A percentile compares a stretch with the other conserved stretches of the same genome.
Conservation (phyloP, 2,113 vertebrate species). For the Dermatemys mawii region DNA sequence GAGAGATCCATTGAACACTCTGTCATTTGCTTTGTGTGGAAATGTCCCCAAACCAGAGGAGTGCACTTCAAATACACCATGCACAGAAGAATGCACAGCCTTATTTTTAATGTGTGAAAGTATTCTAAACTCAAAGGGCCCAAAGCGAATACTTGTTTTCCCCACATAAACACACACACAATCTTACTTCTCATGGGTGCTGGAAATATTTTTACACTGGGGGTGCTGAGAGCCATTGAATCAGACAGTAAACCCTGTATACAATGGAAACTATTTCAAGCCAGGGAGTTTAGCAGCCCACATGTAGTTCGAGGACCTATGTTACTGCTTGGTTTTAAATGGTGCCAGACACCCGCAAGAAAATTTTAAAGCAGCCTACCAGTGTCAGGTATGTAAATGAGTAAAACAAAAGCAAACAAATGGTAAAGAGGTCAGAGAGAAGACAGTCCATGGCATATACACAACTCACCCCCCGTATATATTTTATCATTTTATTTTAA, state of each 20-base stretch:
- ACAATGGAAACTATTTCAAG: too few species aligned
- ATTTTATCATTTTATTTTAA: neutral
- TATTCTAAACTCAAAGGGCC: neutral
- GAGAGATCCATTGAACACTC: neutral
- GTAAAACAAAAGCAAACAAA: neutral
- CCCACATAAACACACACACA: neutral
- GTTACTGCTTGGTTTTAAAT: neutral
- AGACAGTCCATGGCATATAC: neutral
- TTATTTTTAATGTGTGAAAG: neutral
- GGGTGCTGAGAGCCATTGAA: too few species aligned
- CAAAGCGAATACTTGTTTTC: neutral
- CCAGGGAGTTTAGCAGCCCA: too few species aligned
- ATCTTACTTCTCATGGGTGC: too few species aligned
- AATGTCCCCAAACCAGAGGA: neutral
- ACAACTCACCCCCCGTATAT: neutral
- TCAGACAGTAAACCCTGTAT: too few species aligned
- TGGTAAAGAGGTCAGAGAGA: neutral
- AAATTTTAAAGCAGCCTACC: neutral
- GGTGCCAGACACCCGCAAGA: neutral
- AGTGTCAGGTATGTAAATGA: neutral
- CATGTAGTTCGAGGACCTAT: too few species aligned
- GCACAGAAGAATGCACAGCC: neutral
- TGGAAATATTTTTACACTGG: too few species aligned
- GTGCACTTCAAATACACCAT: neutral
- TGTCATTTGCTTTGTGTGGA: neutral